A percentile compares a stretch with the other conserved stretches of the same genome.
Evolutionary conservation across 2,888 invertebrate species (phyloP).

Genomic region (Pimpla rufipes): DNA sequence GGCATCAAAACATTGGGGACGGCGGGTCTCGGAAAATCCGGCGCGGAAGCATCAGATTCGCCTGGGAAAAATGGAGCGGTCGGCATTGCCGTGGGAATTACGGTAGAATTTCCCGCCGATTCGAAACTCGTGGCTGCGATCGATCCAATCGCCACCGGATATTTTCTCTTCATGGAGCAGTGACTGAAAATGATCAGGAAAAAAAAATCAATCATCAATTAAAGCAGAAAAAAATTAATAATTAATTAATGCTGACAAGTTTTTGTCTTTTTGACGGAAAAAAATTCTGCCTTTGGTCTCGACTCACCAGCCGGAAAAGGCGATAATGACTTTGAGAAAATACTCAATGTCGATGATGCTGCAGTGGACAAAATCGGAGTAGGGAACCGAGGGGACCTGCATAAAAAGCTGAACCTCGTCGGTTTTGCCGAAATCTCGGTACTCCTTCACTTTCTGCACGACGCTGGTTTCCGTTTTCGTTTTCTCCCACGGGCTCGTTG

Average conservation of each 20-base stretch:
- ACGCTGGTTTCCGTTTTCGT: constrained; percentile 18
- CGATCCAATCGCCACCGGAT: too few relatives aligned
- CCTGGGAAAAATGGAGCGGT: too few relatives aligned
- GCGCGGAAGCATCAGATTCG: too few relatives aligned
- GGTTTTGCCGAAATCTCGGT: too few relatives aligned
- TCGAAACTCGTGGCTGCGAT: too few relatives aligned
- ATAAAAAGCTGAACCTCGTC: constrained; percentile 48
- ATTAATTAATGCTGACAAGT: too few relatives aligned
- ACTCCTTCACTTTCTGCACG: background rate
- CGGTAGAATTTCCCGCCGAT: too few relatives aligned
- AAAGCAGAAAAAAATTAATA: background rate
- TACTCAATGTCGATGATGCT: constrained; percentile 78
- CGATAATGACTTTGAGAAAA: constrained; percentile 67
- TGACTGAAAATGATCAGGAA: background rate
- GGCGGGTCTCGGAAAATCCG: too few relatives aligned
- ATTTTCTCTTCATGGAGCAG: too few relatives aligned
- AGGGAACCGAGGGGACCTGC: constrained; percentile 76
- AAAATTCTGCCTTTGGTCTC: background rate
- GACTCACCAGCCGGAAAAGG: constrained; percentile 62
- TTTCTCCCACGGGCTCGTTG: background rate
- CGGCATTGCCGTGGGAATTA: too few relatives aligned
- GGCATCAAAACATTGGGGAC: too few relatives aligned
- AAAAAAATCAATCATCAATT: background rate
- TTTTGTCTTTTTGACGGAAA: background rate
- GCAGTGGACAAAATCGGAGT: constrained; percentile 75